phyloP scores from a whole-genome alignment of 2,888 invertebrate species.

The Drosophila meridionalis region DNA sequence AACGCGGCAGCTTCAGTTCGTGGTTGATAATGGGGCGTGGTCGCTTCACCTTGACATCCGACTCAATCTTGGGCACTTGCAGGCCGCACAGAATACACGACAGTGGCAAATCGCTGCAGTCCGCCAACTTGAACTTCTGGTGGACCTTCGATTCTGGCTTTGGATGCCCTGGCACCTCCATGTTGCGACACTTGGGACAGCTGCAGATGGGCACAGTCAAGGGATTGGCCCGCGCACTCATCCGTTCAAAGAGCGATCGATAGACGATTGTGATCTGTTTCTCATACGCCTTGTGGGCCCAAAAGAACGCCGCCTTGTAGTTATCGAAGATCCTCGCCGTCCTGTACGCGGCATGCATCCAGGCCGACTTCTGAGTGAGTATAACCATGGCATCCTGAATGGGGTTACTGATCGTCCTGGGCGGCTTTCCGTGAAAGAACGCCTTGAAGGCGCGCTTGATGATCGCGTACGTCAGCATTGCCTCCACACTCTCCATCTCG shows the following conservation, averaged over 20 bases:
- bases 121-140: slow-evolving; percentile 47
- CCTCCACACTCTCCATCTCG: slow-evolving; percentile 78
- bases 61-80: slow-evolving; percentile 55
- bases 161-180: slow-evolving; percentile 49
- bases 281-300: slow-evolving; percentile 73
- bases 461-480: slow-evolving; percentile 78
- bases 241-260: slow-evolving; percentile 59
- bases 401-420: slow-evolving; percentile 70
- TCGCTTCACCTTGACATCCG: slow-evolving; percentile 10
- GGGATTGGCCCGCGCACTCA: slow-evolving; percentile 65
- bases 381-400: slow-evolving; percentile 69
- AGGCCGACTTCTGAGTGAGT: slow-evolving; percentile 68
- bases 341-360: slow-evolving; percentile 81
- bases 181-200: slow-evolving; percentile 58
- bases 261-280: slow-evolving; percentile 71
- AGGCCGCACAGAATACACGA: slow-evolving; percentile 67
- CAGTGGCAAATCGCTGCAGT: slow-evolving; percentile 50
- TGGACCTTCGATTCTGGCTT: slow-evolving; percentile 29
- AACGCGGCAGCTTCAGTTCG: slow-evolving; percentile 61
- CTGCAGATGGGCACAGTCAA: slow-evolving; percentile 50
- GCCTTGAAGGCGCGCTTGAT: slow-evolving; percentile 83
- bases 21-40: slow-evolving; percentile 61
- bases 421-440: slow-evolving; percentile 76
- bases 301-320: slow-evolving; percentile 72
- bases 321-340: slow-evolving; percentile 76